Conservation (phyloP, 2,113 vertebrate species). For the Pomatorhinus ruficollis region DNA sequence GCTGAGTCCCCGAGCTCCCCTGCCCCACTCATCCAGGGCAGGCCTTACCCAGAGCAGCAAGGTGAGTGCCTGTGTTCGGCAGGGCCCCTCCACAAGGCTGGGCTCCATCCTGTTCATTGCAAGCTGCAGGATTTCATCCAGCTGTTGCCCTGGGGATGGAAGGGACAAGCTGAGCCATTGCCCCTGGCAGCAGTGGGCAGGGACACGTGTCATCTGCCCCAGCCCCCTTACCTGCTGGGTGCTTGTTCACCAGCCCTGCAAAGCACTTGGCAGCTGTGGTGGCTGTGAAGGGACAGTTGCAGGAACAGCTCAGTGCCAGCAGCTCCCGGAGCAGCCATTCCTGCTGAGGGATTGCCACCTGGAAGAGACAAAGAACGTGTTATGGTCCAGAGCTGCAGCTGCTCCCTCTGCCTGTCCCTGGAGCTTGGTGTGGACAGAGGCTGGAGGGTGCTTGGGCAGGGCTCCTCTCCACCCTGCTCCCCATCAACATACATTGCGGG, state of each 20-base stretch:
- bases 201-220: fast-evolving
- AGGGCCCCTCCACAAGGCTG: conserved; percentile 58
- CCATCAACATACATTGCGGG: conserved; percentile 78
- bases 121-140: conserved; percentile 85
- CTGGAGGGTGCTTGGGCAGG: background rate
- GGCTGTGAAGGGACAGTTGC: conserved; percentile 79
- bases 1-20: fast-evolving
- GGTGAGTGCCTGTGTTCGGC: conserved; percentile 80
- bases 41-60: conserved; percentile 89
- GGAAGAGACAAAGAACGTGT: background rate
- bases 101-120: conserved; percentile 77
- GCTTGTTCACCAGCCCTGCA: conserved; percentile 92
- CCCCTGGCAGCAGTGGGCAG: background rate
- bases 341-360: conserved; percentile 89
- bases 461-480: background rate
- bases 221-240: conserved; percentile 76
- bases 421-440: background rate
- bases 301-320: conserved; percentile 84
- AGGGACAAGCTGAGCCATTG: background rate
- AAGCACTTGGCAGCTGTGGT: conserved; percentile 92
- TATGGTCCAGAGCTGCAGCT: background rate
- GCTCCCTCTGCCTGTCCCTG: background rate
- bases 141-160: conserved; percentile 78
- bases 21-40: background rate
- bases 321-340: conserved; percentile 82